Conservation (phyloP, 2,888 invertebrate genomes). For the Lasioglossum oenotherae region DNA sequence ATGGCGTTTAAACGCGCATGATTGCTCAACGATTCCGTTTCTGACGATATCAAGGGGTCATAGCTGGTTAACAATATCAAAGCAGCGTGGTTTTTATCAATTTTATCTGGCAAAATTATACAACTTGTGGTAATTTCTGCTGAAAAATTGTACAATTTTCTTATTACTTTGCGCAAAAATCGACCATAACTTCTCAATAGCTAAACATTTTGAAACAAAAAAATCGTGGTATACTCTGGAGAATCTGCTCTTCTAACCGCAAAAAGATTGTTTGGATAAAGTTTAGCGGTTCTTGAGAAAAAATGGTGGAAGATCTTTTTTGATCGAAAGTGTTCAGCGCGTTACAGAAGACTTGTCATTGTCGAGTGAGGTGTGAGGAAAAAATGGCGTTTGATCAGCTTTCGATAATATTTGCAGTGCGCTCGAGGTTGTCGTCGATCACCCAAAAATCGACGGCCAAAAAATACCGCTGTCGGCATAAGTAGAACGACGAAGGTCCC, state of each 20-base stretch:
- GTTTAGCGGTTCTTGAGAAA: neutral
- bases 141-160: neutral
- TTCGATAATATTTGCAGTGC: constrained; percentile 8
- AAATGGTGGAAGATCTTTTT: neutral
- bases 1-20: neutral
- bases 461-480: neutral
- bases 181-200: too few species aligned
- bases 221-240: neutral
- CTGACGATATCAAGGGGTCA: neutral
- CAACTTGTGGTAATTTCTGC: neutral
- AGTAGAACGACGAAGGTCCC: neutral
- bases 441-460: neutral
- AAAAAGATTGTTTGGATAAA: neutral
- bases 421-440: neutral
- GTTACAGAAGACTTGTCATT: neutral
- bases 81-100: neutral
- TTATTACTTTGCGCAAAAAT: too few species aligned
- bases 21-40: neutral
- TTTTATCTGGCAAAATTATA: neutral
- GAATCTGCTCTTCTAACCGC: neutral
- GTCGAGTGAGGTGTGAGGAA: neutral
- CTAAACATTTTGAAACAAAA: neutral
- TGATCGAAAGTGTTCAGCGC: neutral
- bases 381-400: neutral
- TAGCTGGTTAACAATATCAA: neutral